These are phyloP conservation scores for Glaucomys volans DNA, from an alignment of 2,113 vertebrate species.

Conservation along the genomic window DNA sequence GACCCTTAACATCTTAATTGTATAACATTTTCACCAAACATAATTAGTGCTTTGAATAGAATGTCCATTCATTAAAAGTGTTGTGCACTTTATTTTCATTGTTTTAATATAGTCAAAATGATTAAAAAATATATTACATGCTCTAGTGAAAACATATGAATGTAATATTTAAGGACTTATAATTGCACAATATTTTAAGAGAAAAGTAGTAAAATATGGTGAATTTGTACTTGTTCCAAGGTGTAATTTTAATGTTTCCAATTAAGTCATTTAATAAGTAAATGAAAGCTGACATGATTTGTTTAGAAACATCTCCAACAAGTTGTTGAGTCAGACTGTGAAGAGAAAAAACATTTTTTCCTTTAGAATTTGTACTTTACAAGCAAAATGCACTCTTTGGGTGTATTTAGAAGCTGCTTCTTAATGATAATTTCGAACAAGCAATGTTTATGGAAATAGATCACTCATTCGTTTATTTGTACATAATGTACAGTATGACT, in stretches of 20 bases:
- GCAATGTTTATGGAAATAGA: not conserved
- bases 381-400: not conserved
- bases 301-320: not conserved
- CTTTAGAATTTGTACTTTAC: not conserved
- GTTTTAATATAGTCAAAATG: not conserved
- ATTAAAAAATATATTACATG: not conserved
- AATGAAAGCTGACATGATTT: not conserved
- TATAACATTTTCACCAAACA: not conserved
- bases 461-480: not conserved
- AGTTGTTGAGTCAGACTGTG: not conserved
- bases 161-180: not conserved
- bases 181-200: not conserved
- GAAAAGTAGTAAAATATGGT: conserved; percentile 30
- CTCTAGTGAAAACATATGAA: not conserved
- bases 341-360: not conserved
- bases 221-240: conserved; percentile 2
- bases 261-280: conserved; percentile 26
- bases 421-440: not conserved
- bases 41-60: not conserved
- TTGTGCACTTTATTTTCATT: not conserved
- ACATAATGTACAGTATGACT: not conserved
- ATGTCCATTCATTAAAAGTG: not conserved
- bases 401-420: not conserved
- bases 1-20: not conserved
- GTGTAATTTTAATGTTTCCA: conserved; percentile 24